A percentile compares a stretch with the other conserved stretches of the same genome.
phyloP scores from a whole-genome alignment of 2,888 invertebrate species.

The Mimumesa dahlbomi region DNA sequence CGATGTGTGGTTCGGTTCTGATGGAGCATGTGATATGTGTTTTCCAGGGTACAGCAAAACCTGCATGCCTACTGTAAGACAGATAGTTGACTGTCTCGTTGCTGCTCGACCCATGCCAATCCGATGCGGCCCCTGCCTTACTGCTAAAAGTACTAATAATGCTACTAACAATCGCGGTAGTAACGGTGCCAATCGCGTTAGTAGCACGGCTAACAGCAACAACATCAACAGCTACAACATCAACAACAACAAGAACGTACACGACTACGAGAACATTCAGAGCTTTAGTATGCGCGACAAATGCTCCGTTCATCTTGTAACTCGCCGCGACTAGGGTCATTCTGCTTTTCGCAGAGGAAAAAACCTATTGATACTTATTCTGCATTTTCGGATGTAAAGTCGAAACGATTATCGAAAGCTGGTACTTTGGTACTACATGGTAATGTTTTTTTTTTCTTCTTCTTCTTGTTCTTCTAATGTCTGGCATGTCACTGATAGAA shows the following conservation, averaged over 20 bases:
- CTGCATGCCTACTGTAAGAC: constrained; percentile 84
- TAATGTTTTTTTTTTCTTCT: too few species aligned
- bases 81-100: constrained; percentile 79
- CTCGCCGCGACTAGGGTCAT: constrained; percentile 40
- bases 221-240: constrained; percentile 65
- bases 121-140: constrained; percentile 77
- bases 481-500: too few species aligned
- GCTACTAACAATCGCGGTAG: constrained; percentile 71
- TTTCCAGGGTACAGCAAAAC: constrained; percentile 81
- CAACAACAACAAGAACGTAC: constrained; percentile 63
- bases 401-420: neutral
- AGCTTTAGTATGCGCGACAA: constrained; percentile 48
- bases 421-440: neutral
- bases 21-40: constrained; percentile 79
- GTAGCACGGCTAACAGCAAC: constrained; percentile 68
- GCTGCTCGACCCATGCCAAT: constrained; percentile 78
- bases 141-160: constrained; percentile 75
- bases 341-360: neutral
- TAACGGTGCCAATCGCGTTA: constrained; percentile 65
- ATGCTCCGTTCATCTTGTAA: constrained; percentile 18
- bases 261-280: constrained; percentile 50
- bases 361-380: neutral
- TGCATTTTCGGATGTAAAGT: neutral
- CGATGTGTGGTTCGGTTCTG: constrained; percentile 71
- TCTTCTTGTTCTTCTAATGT: too few species aligned